Base-by-base conservation (phyloP, 1,140 invertebrate species). In the Drosophila lacertosa region DNA sequence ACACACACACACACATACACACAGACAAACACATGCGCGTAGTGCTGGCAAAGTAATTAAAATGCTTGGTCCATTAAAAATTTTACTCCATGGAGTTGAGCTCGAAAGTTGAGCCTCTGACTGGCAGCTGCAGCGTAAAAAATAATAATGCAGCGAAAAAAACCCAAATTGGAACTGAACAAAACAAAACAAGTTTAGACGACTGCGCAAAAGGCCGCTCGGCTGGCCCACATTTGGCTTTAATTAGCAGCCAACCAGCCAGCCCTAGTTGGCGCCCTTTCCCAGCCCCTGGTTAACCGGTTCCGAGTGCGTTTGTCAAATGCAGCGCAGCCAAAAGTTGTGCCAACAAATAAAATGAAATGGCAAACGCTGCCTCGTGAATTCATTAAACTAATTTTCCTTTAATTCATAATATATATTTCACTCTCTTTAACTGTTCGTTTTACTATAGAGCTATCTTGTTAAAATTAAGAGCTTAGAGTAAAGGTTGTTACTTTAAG, bases 31-130 rank as follows among this genome's bases (percentile, higher is more conserved):
- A 22, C 29, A 9, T 11, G 37, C n/a, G 44, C 15, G 24, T 9
- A 39, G 26, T 24, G 48, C 73, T 69, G 40, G 70, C 54, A 82
- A 88, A 88, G 82, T 88, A 88, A 88, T 88, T 88, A 88, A 88
- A 88, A 89, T 65, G 82, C 82, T 88, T 88, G 78, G 82, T 84
- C 82, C 77, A 88, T 88, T 88, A 88, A 88, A 88, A 88, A 82
- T 88, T 77, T 60, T 64, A 88, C 82, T 88, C 82, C 70, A 88
- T 66, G 53, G 82, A 88, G 74, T 79, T 78, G 78, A 88, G 77
- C 82, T 88, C 82, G 76, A 88, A 88, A 81, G 78, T 88, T 86
- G 74, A 71, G 77, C 74, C 66, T 81, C 77, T 42, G 76, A 77
- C 77, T 86, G 73, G 70, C 65, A 77, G 60, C 66, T 58, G 29